Base-by-base conservation (phyloP, 2,797 vertebrate species). In the Sebastes wilsoni region DNA sequence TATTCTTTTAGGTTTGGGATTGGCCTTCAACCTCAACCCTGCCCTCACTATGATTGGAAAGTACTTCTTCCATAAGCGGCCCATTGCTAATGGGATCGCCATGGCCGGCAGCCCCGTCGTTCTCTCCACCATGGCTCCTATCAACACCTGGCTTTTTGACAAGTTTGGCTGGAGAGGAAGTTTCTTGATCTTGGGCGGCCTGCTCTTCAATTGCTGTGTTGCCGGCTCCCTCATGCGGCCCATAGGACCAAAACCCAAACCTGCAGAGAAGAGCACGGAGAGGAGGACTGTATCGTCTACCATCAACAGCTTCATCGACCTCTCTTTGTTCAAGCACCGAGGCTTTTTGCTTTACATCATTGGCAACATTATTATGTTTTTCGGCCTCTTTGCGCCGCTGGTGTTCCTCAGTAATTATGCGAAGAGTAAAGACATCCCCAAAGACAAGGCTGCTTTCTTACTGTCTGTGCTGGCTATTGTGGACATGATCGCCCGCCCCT, bases 41-140 rank as follows among this genome's bases (percentile, higher is more conserved):
- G 97, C 99, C 72, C 96, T 99, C 80, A 99, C 98, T 16, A 99
- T 99, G 98, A 99, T 99, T 2, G 98, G 98, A 88, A 99, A 97
- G 81, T 99, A 99, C 86, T 99, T 99, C 95, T 99, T 95, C 93
- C 97, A 97, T 69, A 97, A 28, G 72, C 95, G 98, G 13, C 98
- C 98, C 0, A 93, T 99, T 86, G 99, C 99, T 30, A 99, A 99
- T 8, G 98, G 99, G 42, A 90, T 99, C 68, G 98, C 99, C 0
- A 99, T 99, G 98, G 99, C 98, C 0, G 99, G 99, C 52, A 99
- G 98, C 78, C 98, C 98, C 0, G 98, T 99, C 13, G 97, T 99
- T 87, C 96, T 99, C 18, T 99, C 96, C 61, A 99, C 98, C 1
- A 61, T 99, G 85, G 98, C 98, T 1, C 98, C 98, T 0, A 22